phyloP scores from a whole-genome alignment of 2,113 vertebrate genomes.

The Callipepla squamata region DNA sequence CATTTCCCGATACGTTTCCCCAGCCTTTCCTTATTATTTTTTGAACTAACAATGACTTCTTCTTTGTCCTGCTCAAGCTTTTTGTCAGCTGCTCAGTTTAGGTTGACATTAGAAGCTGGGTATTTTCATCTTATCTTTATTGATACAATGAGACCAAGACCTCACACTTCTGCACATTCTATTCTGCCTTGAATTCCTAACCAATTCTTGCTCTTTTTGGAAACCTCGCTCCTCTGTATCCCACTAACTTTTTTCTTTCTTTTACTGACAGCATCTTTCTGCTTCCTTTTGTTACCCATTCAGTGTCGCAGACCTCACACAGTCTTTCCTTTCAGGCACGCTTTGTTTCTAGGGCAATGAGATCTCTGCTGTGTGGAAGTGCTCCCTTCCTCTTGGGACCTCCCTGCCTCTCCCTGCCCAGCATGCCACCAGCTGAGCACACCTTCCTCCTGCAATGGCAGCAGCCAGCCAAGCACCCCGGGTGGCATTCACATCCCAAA shows the following conservation, averaged over 20 bases:
- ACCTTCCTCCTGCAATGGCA: rapidly evolving
- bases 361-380: background rate
- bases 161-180: background rate
- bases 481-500: background rate
- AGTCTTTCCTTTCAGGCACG: background rate
- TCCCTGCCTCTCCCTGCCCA: background rate
- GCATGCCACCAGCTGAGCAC: background rate
- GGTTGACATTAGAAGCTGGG: background rate
- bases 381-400: background rate
- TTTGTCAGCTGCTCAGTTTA: background rate
- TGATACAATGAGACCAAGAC: background rate
- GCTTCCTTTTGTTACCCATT: background rate
- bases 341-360: background rate
- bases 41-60: background rate
- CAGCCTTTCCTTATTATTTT: background rate
- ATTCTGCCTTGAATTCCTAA: background rate
- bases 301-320: background rate
- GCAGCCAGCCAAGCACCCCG: background rate
- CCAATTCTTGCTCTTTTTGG: background rate
- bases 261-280: background rate
- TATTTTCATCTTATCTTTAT: constrained; percentile 12
- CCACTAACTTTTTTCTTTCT: background rate
- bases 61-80: constrained; percentile 1
- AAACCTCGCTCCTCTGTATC: background rate
- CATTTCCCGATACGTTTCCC: background rate